Evolutionary conservation across 1,140 invertebrate species (phyloP).

Genomic region (Goniozus legneri): DNA sequence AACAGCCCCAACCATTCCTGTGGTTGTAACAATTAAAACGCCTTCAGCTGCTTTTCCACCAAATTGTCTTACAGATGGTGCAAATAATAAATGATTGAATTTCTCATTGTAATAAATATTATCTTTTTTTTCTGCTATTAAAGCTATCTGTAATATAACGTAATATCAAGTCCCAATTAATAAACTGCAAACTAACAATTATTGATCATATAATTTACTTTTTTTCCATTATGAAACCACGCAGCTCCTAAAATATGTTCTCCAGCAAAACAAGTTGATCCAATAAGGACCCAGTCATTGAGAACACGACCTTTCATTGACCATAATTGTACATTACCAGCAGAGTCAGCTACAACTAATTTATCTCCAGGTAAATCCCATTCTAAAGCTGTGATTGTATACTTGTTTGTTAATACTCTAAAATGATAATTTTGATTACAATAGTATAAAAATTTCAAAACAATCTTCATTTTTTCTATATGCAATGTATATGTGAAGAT

Average conservation of each 20-base stretch:
- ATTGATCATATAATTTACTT: slow-evolving; percentile 47
- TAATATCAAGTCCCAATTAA: neutral
- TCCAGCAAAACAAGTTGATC: slow-evolving; percentile 58
- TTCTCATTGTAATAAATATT: slow-evolving; percentile 78
- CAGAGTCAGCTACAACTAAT: slow-evolving; percentile 71
- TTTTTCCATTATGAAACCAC: slow-evolving; percentile 84
- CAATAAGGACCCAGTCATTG: slow-evolving; percentile 71
- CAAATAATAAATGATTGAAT: slow-evolving; percentile 72
- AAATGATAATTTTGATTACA: slow-evolving; percentile 24
- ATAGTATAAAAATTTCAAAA: slow-evolving; percentile 6
- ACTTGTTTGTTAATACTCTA: slow-evolving; percentile 57
- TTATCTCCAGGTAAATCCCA: slow-evolving; percentile 82
- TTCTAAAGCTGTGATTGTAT: slow-evolving; percentile 72
- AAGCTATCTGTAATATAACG: slow-evolving; percentile 33
- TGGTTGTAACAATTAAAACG: slow-evolving; percentile 76
- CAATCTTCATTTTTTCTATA: neutral
- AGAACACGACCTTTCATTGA: slow-evolving; percentile 73
- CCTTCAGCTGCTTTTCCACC: slow-evolving; percentile 80
- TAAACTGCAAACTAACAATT: neutral
- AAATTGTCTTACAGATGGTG: slow-evolving; percentile 80
- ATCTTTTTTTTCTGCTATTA: slow-evolving; percentile 76
- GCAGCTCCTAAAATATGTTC: slow-evolving; percentile 77
- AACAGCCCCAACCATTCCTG: slow-evolving; percentile 76
- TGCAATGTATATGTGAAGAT: slow-evolving; percentile 27
- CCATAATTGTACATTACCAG: slow-evolving; percentile 74